phyloP scores from a whole-genome alignment of 2,888 invertebrate genomes.

The Leucophenga montana region DNA sequence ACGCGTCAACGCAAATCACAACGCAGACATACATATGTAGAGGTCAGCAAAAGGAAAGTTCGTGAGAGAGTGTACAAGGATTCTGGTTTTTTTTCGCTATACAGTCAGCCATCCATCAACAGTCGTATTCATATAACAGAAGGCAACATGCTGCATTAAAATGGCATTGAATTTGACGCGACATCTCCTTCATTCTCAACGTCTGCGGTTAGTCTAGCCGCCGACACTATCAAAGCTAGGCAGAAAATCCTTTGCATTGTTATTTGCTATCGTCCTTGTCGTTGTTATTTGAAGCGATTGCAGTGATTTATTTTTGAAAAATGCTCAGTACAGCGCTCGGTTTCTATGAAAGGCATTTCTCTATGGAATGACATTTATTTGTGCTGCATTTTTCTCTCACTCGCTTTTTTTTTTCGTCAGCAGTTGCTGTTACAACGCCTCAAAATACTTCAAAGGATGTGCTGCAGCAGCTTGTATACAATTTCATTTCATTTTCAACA shows the following conservation, averaged over 20 bases:
- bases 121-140: slow-evolving; percentile 43
- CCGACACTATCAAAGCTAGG: too few species aligned
- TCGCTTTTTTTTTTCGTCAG: not conserved
- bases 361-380: slow-evolving; percentile 47
- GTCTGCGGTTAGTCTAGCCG: slow-evolving; percentile 15
- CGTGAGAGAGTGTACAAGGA: not conserved
- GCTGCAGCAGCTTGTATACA: not conserved
- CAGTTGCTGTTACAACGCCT: not conserved
- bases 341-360: slow-evolving; percentile 19
- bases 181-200: slow-evolving; percentile 23
- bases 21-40: not conserved
- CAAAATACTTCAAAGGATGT: not conserved
- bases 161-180: slow-evolving; percentile 51
- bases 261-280: slow-evolving; percentile 1
- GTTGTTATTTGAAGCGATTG: slow-evolving; percentile 16
- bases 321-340: not conserved
- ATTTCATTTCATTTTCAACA: slow-evolving; percentile 26
- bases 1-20: too few species aligned
- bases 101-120: slow-evolving; percentile 7
- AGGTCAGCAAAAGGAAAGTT: not conserved
- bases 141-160: slow-evolving; percentile 55
- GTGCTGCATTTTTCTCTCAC: slow-evolving; percentile 8
- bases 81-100: not conserved
- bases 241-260: too few species aligned
- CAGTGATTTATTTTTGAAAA: slow-evolving; percentile 14